A percentile compares a stretch with the other conserved stretches of the same genome.
Conservation (phyloP, 2,113 vertebrate species). For the Ellobius talpinus region DNA sequence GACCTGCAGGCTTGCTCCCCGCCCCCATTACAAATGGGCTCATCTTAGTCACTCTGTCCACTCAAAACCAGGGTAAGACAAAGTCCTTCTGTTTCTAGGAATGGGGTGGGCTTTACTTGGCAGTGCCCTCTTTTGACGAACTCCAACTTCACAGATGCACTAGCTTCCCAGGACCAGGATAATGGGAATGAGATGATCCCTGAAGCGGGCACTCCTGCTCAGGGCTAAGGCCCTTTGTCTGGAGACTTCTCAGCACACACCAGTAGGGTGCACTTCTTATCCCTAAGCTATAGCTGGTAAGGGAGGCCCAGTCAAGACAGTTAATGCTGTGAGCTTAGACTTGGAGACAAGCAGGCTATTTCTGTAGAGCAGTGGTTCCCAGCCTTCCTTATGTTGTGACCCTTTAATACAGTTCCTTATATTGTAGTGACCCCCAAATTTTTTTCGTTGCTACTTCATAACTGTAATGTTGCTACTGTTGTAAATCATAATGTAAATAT, state of each 20-base stretch:
- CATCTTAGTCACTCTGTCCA: too few species aligned
- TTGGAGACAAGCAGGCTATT: not conserved
- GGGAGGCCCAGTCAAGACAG: not conserved
- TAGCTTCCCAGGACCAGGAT: not conserved
- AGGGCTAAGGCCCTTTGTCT: not conserved
- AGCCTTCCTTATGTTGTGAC: not conserved
- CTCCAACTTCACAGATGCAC: not conserved
- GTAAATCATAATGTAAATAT: not conserved
- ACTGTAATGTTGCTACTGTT: not conserved
- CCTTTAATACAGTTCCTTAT: not conserved
- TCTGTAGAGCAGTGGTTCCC: not conserved
- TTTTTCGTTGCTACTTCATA: not conserved
- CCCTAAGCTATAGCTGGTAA: not conserved
- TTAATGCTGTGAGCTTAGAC: not conserved
- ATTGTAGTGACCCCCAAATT: not conserved
- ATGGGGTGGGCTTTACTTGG: not conserved
- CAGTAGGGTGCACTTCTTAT: not conserved
- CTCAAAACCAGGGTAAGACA: not conserved
- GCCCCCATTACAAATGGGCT: not conserved
- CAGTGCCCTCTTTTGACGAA: not conserved
- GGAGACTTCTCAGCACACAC: not conserved
- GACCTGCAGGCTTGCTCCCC: fast-evolving
- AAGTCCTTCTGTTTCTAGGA: not conserved
- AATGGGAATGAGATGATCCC: not conserved
- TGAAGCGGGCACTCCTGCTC: not conserved